phyloP scores from a whole-genome alignment of 1,140 invertebrate species.

The Orius laevigatus region DNA sequence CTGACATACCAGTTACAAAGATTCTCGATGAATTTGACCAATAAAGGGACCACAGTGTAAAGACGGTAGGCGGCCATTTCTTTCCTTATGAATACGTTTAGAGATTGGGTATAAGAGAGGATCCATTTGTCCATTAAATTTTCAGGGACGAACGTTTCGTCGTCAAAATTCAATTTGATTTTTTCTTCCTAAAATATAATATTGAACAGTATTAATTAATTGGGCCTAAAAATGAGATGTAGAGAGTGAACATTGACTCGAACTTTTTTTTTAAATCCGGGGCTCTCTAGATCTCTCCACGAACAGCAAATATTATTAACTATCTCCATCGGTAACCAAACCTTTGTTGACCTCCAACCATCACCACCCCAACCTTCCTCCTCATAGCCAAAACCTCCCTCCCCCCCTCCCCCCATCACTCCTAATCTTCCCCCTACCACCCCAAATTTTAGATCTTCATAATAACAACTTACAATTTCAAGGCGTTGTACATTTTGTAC shows the following conservation, averaged over 20 bases:
- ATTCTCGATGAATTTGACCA: conserved; percentile 94
- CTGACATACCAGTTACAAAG: conserved; percentile 98
- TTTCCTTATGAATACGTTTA: conserved; percentile 63
- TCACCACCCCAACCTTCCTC: too few species aligned
- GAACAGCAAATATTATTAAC: too few species aligned
- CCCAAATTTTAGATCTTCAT: too few species aligned
- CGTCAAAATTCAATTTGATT: conserved; percentile 29
- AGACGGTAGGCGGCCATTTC: conserved; percentile 92
- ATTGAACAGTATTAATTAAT: background rate
- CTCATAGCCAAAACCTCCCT: too few species aligned
- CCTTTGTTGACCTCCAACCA: too few species aligned
- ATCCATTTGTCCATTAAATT: conserved; percentile 99
- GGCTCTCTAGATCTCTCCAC: too few species aligned
- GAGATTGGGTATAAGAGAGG: conserved; percentile 79
- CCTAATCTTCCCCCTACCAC: conserved; percentile 9
- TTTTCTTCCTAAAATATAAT: conserved; percentile 27
- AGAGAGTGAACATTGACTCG: too few species aligned
- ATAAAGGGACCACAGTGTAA: conserved; percentile 84
- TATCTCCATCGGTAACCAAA: too few species aligned
- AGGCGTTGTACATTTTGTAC: conserved; percentile 33
- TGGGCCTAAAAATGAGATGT: too few species aligned
- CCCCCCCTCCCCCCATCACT: background rate
- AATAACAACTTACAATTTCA: too few species aligned
- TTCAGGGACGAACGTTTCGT: conserved; percentile 28
- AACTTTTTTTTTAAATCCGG: too few species aligned